Base-by-base conservation (phyloP, 2,113 vertebrate species). In the Accipiter cooperii region DNA sequence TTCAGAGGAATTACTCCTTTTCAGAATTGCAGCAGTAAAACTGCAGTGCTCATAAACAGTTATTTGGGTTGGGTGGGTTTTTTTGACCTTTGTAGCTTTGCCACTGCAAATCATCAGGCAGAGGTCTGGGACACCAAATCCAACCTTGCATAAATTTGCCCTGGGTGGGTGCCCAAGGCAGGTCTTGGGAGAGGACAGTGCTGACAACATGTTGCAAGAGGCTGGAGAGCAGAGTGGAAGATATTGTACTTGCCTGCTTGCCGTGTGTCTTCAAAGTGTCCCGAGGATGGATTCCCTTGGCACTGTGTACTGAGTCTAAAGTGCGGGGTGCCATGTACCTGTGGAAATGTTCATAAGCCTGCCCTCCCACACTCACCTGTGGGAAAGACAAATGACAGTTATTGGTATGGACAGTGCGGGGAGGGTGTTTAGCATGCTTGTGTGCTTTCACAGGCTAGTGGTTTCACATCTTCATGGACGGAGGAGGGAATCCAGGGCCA, bases 1-100 rank as follows among this genome's bases (percentile, higher is more conserved):
- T 44, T 65, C 29, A 49, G 69, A 88, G 61, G n/a, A 87, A 79
- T 71, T 75, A 57, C 88, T 89, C 73, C n/a, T 91, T 88, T 93
- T 91, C 25, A 75, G 57, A 83, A 42, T 54, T 36, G 84, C 49
- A 55, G 73, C 58, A 63, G 75, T 79, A 76, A 66, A 90, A 60
- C 68, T 28, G 16, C 8, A 12, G 10, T 24, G 69, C 82, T 71
- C 42, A 82, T 85, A 73, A 66, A 31, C 21, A 74, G 36, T 70
- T 64, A 13, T 29, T 85, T 69, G 40, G 29, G 16, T 63, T 73
- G 6, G 12, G 16, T 12, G 12, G n/a, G 7, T 0, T 4, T 28
- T 69, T 86, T 57, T 68, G 20, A 73, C 36, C 40, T 89, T 73
- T 24, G 44, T 77, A 68, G 60, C 63, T 91, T 73, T 86, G n/a